Conservation (phyloP, 2,888 invertebrate species). For the Spodoptera picta region DNA sequence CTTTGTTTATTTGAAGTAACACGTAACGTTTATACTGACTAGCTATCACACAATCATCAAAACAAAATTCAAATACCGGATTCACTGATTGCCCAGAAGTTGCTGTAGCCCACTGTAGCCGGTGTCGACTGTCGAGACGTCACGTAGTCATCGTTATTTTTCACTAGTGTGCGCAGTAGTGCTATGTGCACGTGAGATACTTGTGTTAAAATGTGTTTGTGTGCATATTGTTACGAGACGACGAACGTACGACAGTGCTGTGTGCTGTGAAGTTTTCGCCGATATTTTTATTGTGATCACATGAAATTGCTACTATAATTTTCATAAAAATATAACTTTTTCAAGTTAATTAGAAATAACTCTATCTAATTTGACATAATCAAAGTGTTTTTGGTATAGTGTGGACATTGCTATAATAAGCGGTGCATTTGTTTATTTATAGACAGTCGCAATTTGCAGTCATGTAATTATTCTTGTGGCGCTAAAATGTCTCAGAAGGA, state of each 20-base stretch:
- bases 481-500: constrained; percentile 93
- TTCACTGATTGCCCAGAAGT: constrained; percentile 10
- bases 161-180: constrained; percentile 36
- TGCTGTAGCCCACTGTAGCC: constrained; percentile 5
- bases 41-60: no score
- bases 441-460: constrained; percentile 85
- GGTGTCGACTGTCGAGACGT: constrained; percentile 52
- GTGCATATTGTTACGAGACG: constrained; percentile 65
- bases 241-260: constrained; percentile 51
- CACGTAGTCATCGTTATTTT: constrained; percentile 52
- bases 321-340: constrained; percentile 32
- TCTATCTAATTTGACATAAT: constrained; percentile 39
- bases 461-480: constrained; percentile 84
- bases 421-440: constrained; percentile 88
- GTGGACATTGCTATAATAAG: constrained; percentile 68
- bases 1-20: neutral
- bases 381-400: constrained; percentile 54
- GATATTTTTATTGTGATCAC: constrained; percentile 57
- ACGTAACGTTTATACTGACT: no score
- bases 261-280: constrained; percentile 63
- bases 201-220: constrained; percentile 56
- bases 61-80: no score
- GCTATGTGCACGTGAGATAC: constrained; percentile 32
- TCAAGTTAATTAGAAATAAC: constrained; percentile 40
- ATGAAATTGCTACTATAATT: constrained; percentile 45